A percentile compares a stretch with the other conserved stretches of the same genome.
phyloP scores from a whole-genome alignment of 1,140 invertebrate species.

The Orchesella cincta region DNA sequence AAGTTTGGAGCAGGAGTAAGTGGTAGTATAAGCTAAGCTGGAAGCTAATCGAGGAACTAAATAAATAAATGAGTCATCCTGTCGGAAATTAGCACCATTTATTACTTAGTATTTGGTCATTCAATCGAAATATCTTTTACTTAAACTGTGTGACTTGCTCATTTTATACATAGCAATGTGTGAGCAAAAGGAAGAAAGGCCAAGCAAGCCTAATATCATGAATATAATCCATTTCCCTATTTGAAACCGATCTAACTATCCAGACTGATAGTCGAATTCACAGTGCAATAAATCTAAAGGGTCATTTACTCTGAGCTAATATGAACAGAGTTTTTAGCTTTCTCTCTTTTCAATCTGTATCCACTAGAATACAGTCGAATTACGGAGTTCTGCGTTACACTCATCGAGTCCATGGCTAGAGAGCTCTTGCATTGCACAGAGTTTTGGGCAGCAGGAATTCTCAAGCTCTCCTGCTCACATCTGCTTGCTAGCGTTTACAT shows the following conservation, averaged over 20 bases:
- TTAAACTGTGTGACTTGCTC: background rate
- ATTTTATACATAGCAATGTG: conserved; percentile 6
- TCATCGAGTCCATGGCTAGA: too few relatives aligned
- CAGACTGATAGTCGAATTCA: background rate
- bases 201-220: background rate
- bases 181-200: background rate
- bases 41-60: background rate
- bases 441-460: too few relatives aligned
- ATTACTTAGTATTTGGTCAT: conserved; percentile 3
- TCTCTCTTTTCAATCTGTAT: conserved; percentile 1
- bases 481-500: too few relatives aligned
- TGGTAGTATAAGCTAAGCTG: background rate
- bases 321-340: conserved; percentile 28
- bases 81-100: conserved; percentile 15
- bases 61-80: conserved; percentile 11
- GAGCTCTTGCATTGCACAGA: too few relatives aligned
- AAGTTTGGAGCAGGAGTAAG: too few relatives aligned
- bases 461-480: too few relatives aligned
- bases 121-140: background rate
- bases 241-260: background rate
- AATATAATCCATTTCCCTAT: background rate
- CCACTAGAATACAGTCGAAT: too few relatives aligned
- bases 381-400: too few relatives aligned
- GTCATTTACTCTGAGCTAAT: conserved; percentile 46
- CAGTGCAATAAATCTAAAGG: conserved; percentile 40